Conservation (phyloP, 2,888 invertebrate species). For the Nemurella pictetii region DNA sequence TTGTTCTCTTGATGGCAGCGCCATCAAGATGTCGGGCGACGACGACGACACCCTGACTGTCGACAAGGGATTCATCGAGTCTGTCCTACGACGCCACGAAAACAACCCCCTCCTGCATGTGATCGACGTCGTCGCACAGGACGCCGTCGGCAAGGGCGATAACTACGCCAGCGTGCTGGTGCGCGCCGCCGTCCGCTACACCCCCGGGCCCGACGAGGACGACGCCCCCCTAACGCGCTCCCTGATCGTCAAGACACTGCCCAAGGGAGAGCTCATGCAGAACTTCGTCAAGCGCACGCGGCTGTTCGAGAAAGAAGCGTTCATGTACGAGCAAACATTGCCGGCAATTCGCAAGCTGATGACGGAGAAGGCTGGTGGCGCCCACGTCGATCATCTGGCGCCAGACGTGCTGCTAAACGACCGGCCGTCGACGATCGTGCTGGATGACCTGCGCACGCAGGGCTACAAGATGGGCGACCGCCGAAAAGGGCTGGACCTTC, state of each 20-base stretch:
- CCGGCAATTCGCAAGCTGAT: not conserved
- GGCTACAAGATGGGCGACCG: conserved; percentile 39
- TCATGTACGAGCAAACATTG: conserved; percentile 13
- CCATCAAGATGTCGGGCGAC: not conserved
- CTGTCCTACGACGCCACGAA: not conserved
- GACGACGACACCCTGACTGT: not conserved
- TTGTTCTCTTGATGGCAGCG: not conserved
- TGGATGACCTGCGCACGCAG: conserved; percentile 28
- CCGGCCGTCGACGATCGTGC: conserved; percentile 13
- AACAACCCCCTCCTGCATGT: not conserved
- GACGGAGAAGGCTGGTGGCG: not conserved
- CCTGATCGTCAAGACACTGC: conserved; percentile 37
- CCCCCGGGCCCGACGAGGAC: not conserved
- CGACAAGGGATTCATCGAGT: not conserved
- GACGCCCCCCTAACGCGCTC: not conserved
- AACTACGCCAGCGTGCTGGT: conserved; percentile 36
- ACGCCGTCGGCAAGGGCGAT: conserved; percentile 35
- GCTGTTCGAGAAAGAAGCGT: conserved; percentile 1
- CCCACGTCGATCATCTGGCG: not conserved
- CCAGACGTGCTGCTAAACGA: not conserved
- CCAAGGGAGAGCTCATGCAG: conserved; percentile 26
- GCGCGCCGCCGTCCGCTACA: conserved; percentile 13
- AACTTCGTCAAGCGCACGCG: conserved; percentile 20
- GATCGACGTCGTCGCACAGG: not conserved
- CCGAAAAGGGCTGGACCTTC: conserved; percentile 29